Percentiles rank a stretch among this genome's conserved stretches.
Evolutionary conservation across 2,888 invertebrate species (phyloP).

Genomic region (Himalopsyche kuldschensis): DNA sequence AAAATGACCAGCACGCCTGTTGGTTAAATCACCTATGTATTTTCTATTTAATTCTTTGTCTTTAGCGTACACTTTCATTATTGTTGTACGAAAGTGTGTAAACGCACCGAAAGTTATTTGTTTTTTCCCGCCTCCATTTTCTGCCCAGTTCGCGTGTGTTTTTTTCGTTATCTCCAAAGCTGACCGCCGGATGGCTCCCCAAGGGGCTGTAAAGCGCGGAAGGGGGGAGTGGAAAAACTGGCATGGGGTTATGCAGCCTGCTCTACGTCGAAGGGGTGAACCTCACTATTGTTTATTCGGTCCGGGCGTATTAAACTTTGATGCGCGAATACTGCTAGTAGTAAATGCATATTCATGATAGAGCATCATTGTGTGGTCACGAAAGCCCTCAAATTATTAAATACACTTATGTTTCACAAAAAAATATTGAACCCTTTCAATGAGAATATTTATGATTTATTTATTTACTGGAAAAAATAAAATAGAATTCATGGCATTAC

Average conservation of each 20-base stretch:
- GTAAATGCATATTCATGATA: background rate
- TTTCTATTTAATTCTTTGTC: background rate
- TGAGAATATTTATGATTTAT: too few species aligned
- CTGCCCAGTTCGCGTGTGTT: slow-evolving; percentile 27
- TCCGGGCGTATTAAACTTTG: background rate
- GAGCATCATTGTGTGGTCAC: background rate
- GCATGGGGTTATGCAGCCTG: background rate
- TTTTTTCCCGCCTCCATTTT: slow-evolving; percentile 28
- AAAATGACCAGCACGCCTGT: background rate
- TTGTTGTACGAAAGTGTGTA: slow-evolving; percentile 17
- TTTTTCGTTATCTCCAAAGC: slow-evolving; percentile 37
- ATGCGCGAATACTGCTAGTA: background rate
- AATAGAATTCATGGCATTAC: too few species aligned
- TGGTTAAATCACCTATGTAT: background rate
- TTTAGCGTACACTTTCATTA: slow-evolving; percentile 20
- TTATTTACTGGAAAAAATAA: too few species aligned
- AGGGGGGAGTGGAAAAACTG: background rate
- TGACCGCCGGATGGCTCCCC: slow-evolving; percentile 39
- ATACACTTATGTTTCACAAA: too few species aligned
- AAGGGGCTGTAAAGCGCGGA: slow-evolving; percentile 31
- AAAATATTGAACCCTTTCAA: too few species aligned
- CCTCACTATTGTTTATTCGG: slow-evolving; percentile 3
- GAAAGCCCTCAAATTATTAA: too few species aligned
- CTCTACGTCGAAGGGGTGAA: background rate
- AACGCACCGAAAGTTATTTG: slow-evolving; percentile 34